These are phyloP conservation scores for Drosophila limbata DNA, from an alignment of 2,888 invertebrate genomes.

Conservation along the genomic window DNA sequence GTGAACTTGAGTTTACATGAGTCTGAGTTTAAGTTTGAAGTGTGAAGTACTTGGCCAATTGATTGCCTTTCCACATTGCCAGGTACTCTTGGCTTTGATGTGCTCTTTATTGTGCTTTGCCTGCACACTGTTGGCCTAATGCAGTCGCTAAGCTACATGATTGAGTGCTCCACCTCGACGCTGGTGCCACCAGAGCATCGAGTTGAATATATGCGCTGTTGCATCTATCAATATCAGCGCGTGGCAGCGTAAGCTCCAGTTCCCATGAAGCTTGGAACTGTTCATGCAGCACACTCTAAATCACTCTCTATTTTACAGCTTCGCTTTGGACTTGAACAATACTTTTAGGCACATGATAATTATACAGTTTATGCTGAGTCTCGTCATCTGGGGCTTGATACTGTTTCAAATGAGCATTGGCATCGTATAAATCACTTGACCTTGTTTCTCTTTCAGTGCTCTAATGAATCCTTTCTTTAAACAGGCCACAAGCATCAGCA, in stretches of 20 bases:
- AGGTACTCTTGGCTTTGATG: constrained; percentile 81
- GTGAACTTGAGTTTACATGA: constrained; percentile 14
- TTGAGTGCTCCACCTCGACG: constrained; percentile 68
- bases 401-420: constrained; percentile 77
- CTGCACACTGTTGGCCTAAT: constrained; percentile 76
- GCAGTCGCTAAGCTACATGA: constrained; percentile 63
- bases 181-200: constrained; percentile 70
- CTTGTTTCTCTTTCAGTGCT: neutral
- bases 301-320: constrained; percentile 55
- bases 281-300: no score
- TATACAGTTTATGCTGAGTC: constrained; percentile 77
- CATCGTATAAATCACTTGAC: constrained; percentile 59
- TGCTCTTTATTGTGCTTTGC: constrained; percentile 76
- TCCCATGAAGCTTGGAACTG: no score
- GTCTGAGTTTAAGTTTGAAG: neutral
- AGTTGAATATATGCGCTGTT: constrained; percentile 72
- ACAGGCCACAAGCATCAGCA: constrained; percentile 59
- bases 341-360: constrained; percentile 75
- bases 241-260: constrained; percentile 57
- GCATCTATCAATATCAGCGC: constrained; percentile 77
- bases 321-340: constrained; percentile 62
- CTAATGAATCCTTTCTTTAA: neutral
- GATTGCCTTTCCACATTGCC: neutral
- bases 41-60: constrained; percentile 13
- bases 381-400: constrained; percentile 71